A percentile compares a stretch with the other conserved stretches of the same genome.
phyloP scores from a whole-genome alignment of 1,140 invertebrate species.

The Drosophila orosa region DNA sequence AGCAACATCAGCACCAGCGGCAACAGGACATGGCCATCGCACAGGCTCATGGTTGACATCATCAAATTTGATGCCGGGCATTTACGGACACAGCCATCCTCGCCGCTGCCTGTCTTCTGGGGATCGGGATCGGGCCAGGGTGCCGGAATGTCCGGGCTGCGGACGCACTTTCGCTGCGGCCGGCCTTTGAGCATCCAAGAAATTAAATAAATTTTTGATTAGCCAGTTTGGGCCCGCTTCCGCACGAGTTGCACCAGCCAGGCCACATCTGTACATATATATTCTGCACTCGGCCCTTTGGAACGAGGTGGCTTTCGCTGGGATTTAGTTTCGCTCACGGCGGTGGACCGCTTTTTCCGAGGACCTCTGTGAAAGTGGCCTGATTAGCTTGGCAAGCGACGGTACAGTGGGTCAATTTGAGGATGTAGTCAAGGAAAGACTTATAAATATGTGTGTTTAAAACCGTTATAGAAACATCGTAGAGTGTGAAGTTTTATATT shows the following conservation, averaged over 20 bases:
- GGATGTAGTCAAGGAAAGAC: not conserved
- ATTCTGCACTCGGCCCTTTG: not conserved
- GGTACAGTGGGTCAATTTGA: conserved; percentile 1
- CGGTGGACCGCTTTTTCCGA: conserved; percentile 13
- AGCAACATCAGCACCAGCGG: conserved; percentile 11
- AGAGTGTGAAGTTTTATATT: not conserved
- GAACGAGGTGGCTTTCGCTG: conserved; percentile 4
- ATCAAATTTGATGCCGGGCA: conserved; percentile 69
- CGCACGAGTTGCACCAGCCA: conserved; percentile 14
- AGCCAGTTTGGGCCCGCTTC: conserved; percentile 42
- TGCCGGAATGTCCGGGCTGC: conserved; percentile 17
- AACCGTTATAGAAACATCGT: not conserved
- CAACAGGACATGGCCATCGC: conserved; percentile 39
- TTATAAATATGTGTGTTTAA: too few species aligned
- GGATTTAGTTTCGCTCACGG: conserved; percentile 18
- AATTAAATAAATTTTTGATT: conserved; percentile 81
- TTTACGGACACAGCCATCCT: conserved; percentile 19
- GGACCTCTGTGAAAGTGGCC: conserved; percentile 9
- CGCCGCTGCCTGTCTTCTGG: conserved; percentile 30
- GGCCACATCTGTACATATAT: conserved; percentile 27
- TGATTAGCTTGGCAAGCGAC: conserved; percentile 21
- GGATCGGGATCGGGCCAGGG: conserved; percentile 48
- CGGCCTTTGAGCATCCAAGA: conserved; percentile 57
- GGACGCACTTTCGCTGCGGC: conserved; percentile 62
- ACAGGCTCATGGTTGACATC: conserved; percentile 52